These are phyloP conservation scores for Clostera curtula DNA, from an alignment of 2,888 invertebrate genomes.

Conservation along the genomic window DNA sequence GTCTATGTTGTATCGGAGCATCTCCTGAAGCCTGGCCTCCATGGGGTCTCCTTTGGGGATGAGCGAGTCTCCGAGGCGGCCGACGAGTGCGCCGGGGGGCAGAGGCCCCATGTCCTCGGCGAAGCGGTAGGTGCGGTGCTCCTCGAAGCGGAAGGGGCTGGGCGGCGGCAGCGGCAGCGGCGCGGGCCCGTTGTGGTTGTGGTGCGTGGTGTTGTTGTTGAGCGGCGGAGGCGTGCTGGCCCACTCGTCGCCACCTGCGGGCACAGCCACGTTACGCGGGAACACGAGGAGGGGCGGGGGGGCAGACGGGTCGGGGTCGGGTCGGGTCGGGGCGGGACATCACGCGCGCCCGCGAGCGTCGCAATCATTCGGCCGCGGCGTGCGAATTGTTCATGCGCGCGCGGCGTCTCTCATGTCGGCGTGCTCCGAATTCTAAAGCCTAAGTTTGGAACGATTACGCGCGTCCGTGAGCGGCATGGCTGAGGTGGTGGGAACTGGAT, in stretches of 20 bases:
- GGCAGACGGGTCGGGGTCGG: constrained; percentile 27
- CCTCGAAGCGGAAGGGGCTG: constrained; percentile 87
- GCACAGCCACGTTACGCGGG: constrained; percentile 75
- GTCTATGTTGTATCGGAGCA: constrained; percentile 96
- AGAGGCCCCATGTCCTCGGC: constrained; percentile 85
- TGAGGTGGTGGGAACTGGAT: constrained; percentile 51
- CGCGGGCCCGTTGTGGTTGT: constrained; percentile 70
- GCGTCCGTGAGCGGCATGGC: constrained; percentile 56
- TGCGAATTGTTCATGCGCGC: constrained; percentile 41
- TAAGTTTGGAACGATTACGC: constrained; percentile 48
- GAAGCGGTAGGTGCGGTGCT: constrained; percentile 87
- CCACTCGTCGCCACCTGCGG: constrained; percentile 71
- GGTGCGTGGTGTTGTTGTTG: constrained; percentile 73
- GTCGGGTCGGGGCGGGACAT: constrained; percentile 28
- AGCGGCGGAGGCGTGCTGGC: constrained; percentile 67
- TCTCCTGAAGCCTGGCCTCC: constrained; percentile 94
- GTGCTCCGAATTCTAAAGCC: constrained; percentile 42
- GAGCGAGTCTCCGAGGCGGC: constrained; percentile 89
- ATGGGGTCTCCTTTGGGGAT: constrained; percentile 95
- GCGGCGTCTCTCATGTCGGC: constrained; percentile 46
- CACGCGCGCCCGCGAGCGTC: constrained; percentile 49
- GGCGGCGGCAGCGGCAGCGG: constrained; percentile 68
- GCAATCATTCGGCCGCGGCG: constrained; percentile 35
- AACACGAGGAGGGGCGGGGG: constrained; percentile 82
- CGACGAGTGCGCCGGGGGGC: constrained; percentile 88